Evolutionary conservation across 2,888 invertebrate species (phyloP), one percentile per base, ranked within the genome.

Genomic region (Glyphotaelius pellucidus): DNA sequence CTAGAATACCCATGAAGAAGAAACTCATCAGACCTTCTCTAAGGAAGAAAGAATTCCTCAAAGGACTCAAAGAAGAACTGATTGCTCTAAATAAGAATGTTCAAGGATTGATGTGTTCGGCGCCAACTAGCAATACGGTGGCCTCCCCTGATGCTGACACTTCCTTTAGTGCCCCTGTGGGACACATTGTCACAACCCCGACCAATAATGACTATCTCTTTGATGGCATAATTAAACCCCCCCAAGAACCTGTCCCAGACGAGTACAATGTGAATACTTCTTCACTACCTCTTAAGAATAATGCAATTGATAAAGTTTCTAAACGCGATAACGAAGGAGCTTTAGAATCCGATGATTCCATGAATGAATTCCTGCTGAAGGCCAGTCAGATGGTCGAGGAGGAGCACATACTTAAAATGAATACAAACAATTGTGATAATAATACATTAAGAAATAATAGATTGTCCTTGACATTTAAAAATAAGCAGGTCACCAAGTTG

Each of bases 331-430:
- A 86, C 30, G 92, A 92, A 81, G 91, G 89, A 12, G 67, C 52
- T 12, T 31, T 89, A 87, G 96, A 96, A 94, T 96, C 96, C 14
- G 96, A 96, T 93, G 96, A 96, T 94, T 96, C 96, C 38, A 95
- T 96, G 95, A 96, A 96, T 94, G 96, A 96, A 94, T 96, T 95
- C 94, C 94, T 96, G 80, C 94, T 96, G 35, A 95, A 95, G 94
- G 96, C 95, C 15, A 96, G 96, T 94, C 96, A 96, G 94, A 94
- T 95, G 81, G 95, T 95, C 9, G 96, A 96, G 94, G 96, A 96
- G 42, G 95, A 89, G 79, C 67, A 79, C 19, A 14, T 35, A 25
- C 38, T 11, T 30, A 89, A 95, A 89, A 94, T 95, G 25, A 85
- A 35, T 19, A 15, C 25, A 7, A 19, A n/a, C 19, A 38, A 11